Percentiles rank a stretch among this genome's conserved stretches.
These are phyloP conservation scores for Threskiornis aethiopicus DNA, from an alignment of 2,797 vertebrate genomes.

Conservation along the genomic window DNA sequence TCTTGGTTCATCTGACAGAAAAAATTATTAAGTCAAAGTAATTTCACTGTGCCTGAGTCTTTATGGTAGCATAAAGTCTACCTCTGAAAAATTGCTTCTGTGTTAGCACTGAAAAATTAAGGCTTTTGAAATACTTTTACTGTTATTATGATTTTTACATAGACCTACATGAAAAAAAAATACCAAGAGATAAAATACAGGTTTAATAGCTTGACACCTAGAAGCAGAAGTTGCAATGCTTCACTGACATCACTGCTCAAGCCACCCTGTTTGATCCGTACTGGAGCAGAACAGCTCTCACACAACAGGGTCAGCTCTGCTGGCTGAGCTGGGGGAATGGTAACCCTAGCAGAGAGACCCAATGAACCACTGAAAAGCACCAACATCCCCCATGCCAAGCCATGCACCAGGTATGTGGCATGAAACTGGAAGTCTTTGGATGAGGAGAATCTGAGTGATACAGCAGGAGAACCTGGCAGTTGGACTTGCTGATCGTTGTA, in stretches of 20 bases:
- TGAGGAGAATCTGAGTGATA: not conserved
- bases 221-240: not conserved
- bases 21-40: not conserved
- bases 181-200: not conserved
- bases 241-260: not conserved
- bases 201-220: not conserved
- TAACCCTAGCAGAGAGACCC: not conserved
- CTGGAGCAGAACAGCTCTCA: not conserved
- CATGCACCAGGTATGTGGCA: not conserved
- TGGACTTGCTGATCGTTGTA: not conserved
- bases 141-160: not conserved
- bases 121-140: not conserved
- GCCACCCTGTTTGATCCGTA: not conserved
- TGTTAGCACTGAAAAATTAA: not conserved
- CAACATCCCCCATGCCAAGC: not conserved
- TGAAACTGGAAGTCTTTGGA: not conserved
- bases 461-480: not conserved
- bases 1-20: not conserved
- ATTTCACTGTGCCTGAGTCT: not conserved
- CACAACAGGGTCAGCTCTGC: not conserved
- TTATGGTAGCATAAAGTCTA: not conserved
- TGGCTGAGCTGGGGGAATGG: not conserved
- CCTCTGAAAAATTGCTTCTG: not conserved
- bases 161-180: not conserved
- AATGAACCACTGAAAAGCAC: not conserved